Percentiles rank a stretch among this genome's conserved stretches.
phyloP scores from a whole-genome alignment of 2,888 invertebrate species.

The Doris montereyensis region DNA sequence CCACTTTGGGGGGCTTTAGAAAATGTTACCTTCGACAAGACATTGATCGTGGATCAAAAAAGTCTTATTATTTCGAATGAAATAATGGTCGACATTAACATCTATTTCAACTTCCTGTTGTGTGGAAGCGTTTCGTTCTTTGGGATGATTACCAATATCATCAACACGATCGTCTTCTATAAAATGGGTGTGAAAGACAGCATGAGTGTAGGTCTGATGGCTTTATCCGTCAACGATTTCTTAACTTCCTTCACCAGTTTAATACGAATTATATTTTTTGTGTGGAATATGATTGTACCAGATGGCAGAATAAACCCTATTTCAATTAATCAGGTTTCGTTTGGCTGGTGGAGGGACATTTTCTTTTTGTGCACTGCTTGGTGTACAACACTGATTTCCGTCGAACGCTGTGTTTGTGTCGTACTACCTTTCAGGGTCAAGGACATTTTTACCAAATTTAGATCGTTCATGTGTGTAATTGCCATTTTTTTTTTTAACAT shows the following conservation, averaged over 20 bases:
- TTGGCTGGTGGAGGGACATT: background rate
- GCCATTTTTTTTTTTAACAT: background rate
- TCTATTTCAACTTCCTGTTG: background rate
- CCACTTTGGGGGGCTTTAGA: too few relatives aligned
- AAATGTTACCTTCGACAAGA: too few relatives aligned
- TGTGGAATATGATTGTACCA: background rate
- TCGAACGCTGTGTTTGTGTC: background rate
- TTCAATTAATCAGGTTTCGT: background rate
- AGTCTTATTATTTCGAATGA: background rate
- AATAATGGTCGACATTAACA: background rate
- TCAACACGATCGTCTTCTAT: background rate
- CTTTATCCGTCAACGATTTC: background rate
- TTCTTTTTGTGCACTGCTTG: background rate
- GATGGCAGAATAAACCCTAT: background rate
- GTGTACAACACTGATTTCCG: background rate
- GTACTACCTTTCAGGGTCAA: background rate
- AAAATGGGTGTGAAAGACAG: background rate
- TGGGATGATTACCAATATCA: background rate
- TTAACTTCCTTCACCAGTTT: background rate
- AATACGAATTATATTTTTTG: background rate
- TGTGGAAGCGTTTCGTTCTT: background rate
- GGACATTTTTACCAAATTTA: background rate
- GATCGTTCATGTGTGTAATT: background rate
- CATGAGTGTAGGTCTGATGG: background rate
- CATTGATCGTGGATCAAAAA: too few relatives aligned